Evolutionary conservation across 2,888 invertebrate genomes (phyloP).

Genomic region (Pollenia labialis): DNA sequence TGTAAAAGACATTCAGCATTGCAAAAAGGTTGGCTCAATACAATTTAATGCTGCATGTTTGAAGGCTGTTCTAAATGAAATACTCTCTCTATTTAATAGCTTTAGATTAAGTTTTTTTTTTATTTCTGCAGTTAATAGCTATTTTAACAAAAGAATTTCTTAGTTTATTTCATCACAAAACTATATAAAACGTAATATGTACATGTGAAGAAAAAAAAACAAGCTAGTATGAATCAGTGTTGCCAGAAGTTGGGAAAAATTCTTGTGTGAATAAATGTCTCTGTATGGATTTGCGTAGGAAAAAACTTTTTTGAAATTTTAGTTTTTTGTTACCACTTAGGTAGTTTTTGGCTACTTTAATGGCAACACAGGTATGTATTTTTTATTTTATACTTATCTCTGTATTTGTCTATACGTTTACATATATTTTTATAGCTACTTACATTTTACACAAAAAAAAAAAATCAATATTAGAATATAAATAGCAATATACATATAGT

Average conservation of each 20-base stretch:
- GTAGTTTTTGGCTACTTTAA: no score
- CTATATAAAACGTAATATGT: background rate
- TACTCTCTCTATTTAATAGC: background rate
- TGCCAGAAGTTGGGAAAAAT: no score
- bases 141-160: background rate
- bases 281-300: no score
- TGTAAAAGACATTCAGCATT: background rate
- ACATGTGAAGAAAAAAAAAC: no score
- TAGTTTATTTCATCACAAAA: background rate
- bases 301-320: no score
- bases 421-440: constrained; percentile 6
- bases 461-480: background rate
- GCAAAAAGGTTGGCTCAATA: constrained; percentile 6
- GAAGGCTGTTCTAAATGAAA: background rate
- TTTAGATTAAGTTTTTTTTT: background rate
- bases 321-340: no score
- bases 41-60: constrained; percentile 10
- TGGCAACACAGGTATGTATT: background rate
- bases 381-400: background rate
- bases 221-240: no score
- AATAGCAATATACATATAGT: background rate
- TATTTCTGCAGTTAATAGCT: background rate
- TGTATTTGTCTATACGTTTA: background rate
- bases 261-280: no score
- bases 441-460: background rate